Conservation (phyloP, 2,888 invertebrate species). For the Watsonalla cultraria region DNA sequence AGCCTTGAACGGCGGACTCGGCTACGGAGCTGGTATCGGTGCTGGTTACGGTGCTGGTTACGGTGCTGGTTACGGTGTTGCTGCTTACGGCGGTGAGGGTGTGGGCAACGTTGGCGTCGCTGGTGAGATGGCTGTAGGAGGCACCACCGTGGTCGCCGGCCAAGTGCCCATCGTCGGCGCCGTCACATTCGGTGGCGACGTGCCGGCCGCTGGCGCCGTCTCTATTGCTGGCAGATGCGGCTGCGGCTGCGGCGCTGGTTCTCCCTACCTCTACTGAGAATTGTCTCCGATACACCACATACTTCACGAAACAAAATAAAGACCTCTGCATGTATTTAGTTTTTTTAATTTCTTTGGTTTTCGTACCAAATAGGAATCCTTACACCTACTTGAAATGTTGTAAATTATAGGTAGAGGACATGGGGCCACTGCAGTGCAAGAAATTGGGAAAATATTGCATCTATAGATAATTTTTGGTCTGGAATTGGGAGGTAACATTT, state of each 20-base stretch:
- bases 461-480: too few relatives aligned
- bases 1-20: background rate
- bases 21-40: background rate
- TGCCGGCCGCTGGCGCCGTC: conserved; percentile 2
- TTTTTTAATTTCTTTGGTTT: too few relatives aligned
- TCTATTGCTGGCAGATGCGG: conserved; percentile 10
- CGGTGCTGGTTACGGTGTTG: background rate
- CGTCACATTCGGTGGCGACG: conserved; percentile 10
- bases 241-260: conserved; percentile 8
- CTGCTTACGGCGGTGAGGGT: conserved; percentile 2
- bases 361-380: too few relatives aligned
- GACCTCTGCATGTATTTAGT: too few relatives aligned
- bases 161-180: conserved; percentile 2
- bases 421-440: too few relatives aligned
- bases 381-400: too few relatives aligned
- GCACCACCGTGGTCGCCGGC: conserved; percentile 7
- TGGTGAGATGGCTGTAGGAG: conserved; percentile 27
- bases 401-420: too few relatives aligned
- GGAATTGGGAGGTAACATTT: too few relatives aligned
- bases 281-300: too few relatives aligned
- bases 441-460: too few relatives aligned
- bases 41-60: background rate
- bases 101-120: conserved; percentile 15
- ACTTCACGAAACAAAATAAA: too few relatives aligned
- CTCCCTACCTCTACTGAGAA: conserved; percentile 8